Evolutionary conservation across 2,113 vertebrate species (phyloP).

Genomic region (Chascanopsetta lugubris): DNA sequence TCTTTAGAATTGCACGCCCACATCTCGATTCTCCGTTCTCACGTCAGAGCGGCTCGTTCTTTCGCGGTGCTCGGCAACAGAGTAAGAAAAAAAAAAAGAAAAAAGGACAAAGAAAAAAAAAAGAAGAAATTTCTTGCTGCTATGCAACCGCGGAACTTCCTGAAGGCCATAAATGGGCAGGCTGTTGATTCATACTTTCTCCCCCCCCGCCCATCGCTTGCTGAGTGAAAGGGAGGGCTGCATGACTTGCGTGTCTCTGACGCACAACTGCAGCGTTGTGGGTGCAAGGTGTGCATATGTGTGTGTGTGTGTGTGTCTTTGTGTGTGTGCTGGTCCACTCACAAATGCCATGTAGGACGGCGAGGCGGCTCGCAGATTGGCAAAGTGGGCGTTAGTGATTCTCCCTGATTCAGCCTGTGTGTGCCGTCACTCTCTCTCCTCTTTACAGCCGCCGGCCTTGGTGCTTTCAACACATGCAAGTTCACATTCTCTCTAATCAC

Average conservation of each 20-base stretch:
- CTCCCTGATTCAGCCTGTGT: constrained; percentile 56
- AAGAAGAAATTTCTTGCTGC: constrained; percentile 60
- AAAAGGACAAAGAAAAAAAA: neutral
- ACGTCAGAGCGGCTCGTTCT: constrained; percentile 10
- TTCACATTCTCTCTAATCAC: constrained; percentile 4
- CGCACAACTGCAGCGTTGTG: constrained; percentile 75
- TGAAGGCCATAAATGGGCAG: constrained; percentile 74
- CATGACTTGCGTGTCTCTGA: constrained; percentile 73
- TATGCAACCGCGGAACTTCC: constrained; percentile 73
- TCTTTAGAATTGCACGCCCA: neutral
- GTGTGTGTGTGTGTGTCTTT: constrained; percentile 60
- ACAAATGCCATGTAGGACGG: constrained; percentile 65
- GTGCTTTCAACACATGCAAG: no score
- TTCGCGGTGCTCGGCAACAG: constrained; percentile 17
- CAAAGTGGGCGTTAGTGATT: constrained; percentile 74
- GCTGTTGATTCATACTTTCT: constrained; percentile 73
- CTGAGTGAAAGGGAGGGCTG: constrained; percentile 61
- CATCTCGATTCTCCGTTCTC: constrained; percentile 5
- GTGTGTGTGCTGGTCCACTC: constrained; percentile 54
- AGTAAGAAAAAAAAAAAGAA: constrained; percentile 4
- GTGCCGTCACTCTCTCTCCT: constrained; percentile 24
- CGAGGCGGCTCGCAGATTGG: constrained; percentile 73
- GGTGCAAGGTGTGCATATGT: constrained; percentile 71
- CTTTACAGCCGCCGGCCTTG: constrained; percentile 12
- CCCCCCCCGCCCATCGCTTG: constrained; percentile 38